Evolutionary conservation across 1,140 invertebrate species (phyloP).

Genomic region (Chlorops oryzae): DNA sequence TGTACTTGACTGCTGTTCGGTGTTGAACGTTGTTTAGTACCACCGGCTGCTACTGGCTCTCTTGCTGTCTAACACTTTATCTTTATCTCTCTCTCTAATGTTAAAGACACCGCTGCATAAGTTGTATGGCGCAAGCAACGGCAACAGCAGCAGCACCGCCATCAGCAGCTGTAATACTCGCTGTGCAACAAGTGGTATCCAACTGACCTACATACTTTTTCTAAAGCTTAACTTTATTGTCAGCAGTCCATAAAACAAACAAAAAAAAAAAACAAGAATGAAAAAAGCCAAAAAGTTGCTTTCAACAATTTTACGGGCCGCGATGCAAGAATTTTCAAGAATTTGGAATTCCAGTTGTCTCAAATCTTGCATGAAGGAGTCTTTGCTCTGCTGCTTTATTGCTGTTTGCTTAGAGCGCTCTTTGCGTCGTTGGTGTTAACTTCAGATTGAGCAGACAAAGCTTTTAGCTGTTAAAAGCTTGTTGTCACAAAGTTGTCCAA

Average conservation of each 20-base stretch:
- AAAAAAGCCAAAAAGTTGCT: neutral
- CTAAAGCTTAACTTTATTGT: neutral
- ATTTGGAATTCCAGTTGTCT: too few species aligned
- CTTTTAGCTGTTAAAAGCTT: too few species aligned
- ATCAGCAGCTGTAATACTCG: neutral
- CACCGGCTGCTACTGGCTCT: neutral
- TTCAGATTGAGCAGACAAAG: too few species aligned
- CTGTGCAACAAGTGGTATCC: constrained; percentile 9
- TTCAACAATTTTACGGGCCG: too few species aligned
- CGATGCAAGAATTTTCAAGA: too few species aligned
- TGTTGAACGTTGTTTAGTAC: neutral
- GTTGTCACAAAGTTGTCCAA: too few species aligned
- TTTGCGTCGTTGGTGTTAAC: too few species aligned
- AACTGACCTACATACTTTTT: constrained; percentile 14
- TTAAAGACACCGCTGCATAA: neutral
- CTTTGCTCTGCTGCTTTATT: too few species aligned
- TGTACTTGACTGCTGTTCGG: neutral
- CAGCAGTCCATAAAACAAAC: neutral
- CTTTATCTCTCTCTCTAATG: neutral
- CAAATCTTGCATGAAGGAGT: too few species aligned
- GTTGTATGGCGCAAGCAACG: neutral
- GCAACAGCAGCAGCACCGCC: neutral
- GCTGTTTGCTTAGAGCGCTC: too few species aligned
- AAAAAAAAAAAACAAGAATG: neutral
- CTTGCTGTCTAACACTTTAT: neutral